These are phyloP conservation scores for Pasiphila rectangulata DNA, from an alignment of 2,888 invertebrate genomes.

Conservation along the genomic window DNA sequence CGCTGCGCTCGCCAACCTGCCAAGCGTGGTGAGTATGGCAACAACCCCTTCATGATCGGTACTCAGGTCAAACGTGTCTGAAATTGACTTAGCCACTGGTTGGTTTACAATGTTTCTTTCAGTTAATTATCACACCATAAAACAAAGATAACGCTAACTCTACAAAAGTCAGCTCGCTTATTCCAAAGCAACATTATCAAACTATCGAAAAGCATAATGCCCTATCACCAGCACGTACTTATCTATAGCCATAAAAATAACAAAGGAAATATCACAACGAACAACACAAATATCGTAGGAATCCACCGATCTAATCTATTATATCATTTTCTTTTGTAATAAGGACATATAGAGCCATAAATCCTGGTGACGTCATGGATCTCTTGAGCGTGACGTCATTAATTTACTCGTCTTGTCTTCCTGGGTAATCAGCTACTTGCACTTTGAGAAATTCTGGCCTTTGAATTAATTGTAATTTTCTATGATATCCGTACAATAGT, in stretches of 20 bases:
- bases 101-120: too few species aligned
- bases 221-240: background rate
- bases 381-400: constrained; percentile 57
- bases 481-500: too few species aligned
- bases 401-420: constrained; percentile 49
- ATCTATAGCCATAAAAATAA: constrained; percentile 1
- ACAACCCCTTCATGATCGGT: too few species aligned
- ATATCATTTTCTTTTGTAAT: constrained; percentile 43
- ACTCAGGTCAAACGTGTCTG: too few species aligned
- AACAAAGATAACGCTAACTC: too few species aligned
- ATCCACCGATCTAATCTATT: constrained; percentile 32
- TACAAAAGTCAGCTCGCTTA: too few species aligned
- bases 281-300: constrained; percentile 21
- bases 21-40: too few species aligned
- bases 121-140: too few species aligned
- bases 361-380: constrained; percentile 46
- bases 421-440: constrained; percentile 22
- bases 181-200: too few species aligned
- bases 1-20: too few species aligned
- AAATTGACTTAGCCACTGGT: too few species aligned
- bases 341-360: constrained; percentile 46
- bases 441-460: constrained; percentile 50
- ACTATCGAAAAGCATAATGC: background rate
- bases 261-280: constrained; percentile 6
- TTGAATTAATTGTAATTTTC: too few species aligned